Base-by-base conservation (phyloP, 64 coral and sea anemone species). In the Trachythela sp. region DNA sequence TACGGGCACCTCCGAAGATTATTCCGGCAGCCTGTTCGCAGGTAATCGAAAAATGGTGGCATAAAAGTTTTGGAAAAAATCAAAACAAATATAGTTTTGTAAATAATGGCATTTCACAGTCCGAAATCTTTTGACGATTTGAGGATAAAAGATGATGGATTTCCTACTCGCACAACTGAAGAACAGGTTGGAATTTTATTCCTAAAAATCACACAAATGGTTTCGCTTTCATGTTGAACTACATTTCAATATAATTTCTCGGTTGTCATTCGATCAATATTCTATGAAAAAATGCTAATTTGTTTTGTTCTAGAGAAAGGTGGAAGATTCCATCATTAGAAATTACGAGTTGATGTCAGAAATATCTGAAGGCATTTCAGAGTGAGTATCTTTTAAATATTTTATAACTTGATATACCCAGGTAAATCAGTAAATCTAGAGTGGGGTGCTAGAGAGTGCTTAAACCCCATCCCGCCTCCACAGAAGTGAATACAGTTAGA, bases 41-140 rank as follows among this genome's bases (percentile, higher is more conserved):
- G 56, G 56, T 18, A n/a, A 64, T 26, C 7, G 14, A 6, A 64
- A 64, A 6, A 64, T 0, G 0, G 20, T 24, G 20, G 20, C 26
- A 26, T 45, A 45, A 17, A 64, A n/a, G 20, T 52, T 15, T n/a
- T n/a, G 20, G 22, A 0, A 5, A 6, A 64, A 5, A n/a, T 64
- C 4, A 64, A 9, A 64, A 64, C 56, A 64, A 64, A 64, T 18
- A 64, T 24, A 11, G 11, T 6, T 45, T 45, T 11, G 42, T 11
- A 45, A 45, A 45, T 6, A 41, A 97, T 97, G 95, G 93, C 93
- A 70, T 93, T 94, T 80, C 95, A 97, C 77, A 94, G 90, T 34
- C 70, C n/a, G 0, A 97, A 91, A 72, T 80, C 31, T 2, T 27
- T 92, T 30, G 88, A 89, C 27, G 88, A 92, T 60, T 86, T 97